phyloP scores from a whole-genome alignment of 2,888 invertebrate genomes.

The Physocephala rufipes region DNA sequence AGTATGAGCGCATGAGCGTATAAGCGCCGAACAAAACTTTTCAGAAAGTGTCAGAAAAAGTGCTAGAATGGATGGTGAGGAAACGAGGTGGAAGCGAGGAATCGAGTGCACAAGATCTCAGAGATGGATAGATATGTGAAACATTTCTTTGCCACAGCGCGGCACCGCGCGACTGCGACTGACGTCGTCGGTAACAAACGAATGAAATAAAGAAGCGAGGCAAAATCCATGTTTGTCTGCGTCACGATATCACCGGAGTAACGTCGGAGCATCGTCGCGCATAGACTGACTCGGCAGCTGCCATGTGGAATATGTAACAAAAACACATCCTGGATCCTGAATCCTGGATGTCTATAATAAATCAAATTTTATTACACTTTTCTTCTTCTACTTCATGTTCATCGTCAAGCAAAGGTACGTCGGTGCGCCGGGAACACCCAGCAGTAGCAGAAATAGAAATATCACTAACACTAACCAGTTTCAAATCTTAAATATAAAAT shows the following conservation, averaged over 20 bases:
- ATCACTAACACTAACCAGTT: constrained; percentile 8
- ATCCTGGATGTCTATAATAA: constrained; percentile 67
- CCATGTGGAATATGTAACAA: constrained; percentile 48
- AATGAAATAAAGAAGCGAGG: constrained; percentile 24
- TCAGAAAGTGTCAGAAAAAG: constrained; percentile 55
- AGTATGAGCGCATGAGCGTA: constrained; percentile 52
- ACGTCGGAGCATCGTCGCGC: neutral
- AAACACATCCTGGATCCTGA: constrained; percentile 62
- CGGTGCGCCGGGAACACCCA: neutral
- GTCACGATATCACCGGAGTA: constrained; percentile 32
- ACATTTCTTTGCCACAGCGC: constrained; percentile 28
- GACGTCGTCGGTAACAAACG: too few species aligned
- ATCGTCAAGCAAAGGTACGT: neutral
- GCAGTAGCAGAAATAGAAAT: constrained; percentile 1
- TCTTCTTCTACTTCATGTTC: constrained; percentile 58
- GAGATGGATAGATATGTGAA: constrained; percentile 35
- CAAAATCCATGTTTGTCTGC: constrained; percentile 35
- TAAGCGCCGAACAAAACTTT: constrained; percentile 55
- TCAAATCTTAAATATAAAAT: too few species aligned
- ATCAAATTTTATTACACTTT: constrained; percentile 67
- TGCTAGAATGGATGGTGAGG: too few species aligned
- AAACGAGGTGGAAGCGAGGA: constrained; percentile 49
- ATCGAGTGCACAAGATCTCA: constrained; percentile 15
- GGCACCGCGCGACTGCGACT: constrained; percentile 19
- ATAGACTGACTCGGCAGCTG: constrained; percentile 40